Evolutionary conservation across 64 coral and sea anemone genomes (phyloP), one percentile per base, ranked within the genome.

Genomic region (Dendronephthya gigantea): DNA sequence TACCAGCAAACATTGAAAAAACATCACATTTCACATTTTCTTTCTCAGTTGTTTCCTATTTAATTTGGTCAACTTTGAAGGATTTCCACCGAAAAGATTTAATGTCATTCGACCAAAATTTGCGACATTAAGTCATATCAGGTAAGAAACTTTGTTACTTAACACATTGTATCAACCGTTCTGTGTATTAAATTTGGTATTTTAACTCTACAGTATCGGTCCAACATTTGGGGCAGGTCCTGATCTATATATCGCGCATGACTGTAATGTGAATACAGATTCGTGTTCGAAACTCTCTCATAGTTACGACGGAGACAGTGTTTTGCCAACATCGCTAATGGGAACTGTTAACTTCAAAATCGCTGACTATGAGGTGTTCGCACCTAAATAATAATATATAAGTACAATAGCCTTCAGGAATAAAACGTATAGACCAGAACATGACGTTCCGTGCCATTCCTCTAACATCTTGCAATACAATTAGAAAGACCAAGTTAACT

Each of bases 211-310:
- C 84, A 96, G 94, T 31, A 90, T 83, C 83, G 94, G 94, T 25
- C 94, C 94, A 2, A 96, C 92, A 88, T 96, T 96, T 89, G 94
- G 94, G 33, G 94, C 91, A 25, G 94, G 94, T 48, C 91, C 94
- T 25, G 94, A 96, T 38, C 94, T 96, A 10, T 93, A 88, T 76
- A 86, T 96, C 35, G 88, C 41, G 81, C 91, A 96, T 59, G 82
- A 85, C 31, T 96, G 91, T 48, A 85, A 96, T 15, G 83, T 69
- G 72, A 56, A 74, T 36, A 87, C 82, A 8, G 91, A 92, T 23
- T 96, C 94, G 13, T 96, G 90, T 84, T 89, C 91, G 35, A 96
- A 93, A 22, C 88, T 96, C 28, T 91, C 94, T 86, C 91, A 96
- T 48, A 93, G 91, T 49, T 96, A 96, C 87, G 88, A 82, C 92